A percentile compares a stretch with the other conserved stretches of the same genome.
Evolutionary conservation across 2,113 vertebrate genomes (phyloP).

Genomic region (Nettapus auritus): DNA sequence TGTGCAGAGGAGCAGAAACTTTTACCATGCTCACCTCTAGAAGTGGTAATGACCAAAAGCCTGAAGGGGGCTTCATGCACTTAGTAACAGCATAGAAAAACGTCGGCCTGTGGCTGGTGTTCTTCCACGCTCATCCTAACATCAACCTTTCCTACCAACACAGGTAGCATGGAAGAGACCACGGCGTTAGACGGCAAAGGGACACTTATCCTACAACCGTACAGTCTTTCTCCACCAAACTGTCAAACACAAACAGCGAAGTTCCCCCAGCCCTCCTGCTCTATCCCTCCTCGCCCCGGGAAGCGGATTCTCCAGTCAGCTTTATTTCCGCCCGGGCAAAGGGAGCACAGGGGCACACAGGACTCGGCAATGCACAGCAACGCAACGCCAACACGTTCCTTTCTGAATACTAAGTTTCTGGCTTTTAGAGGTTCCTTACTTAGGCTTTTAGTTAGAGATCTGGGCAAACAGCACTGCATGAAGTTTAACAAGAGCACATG

Average conservation of each 20-base stretch:
- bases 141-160: background rate
- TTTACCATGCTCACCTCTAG: background rate
- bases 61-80: background rate
- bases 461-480: too few relatives aligned
- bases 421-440: background rate
- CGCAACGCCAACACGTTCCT: rapidly evolving
- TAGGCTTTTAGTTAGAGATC: background rate
- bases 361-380: background rate
- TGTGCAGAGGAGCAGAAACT: background rate
- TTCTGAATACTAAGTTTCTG: background rate
- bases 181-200: background rate
- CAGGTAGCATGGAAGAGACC: background rate
- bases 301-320: rapidly evolving
- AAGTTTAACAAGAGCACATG: too few relatives aligned
- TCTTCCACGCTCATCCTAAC: background rate
- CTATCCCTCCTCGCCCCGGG: background rate
- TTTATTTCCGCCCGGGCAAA: background rate
- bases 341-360: background rate
- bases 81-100: background rate
- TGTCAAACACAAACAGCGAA: background rate
- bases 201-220: rapidly evolving
- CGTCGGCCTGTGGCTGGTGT: rapidly evolving
- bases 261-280: background rate
- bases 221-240: background rate
- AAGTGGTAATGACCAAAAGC: background rate